Evolutionary conservation across 2,113 vertebrate genomes (phyloP).

Genomic region (Falcunculus frontatus): DNA sequence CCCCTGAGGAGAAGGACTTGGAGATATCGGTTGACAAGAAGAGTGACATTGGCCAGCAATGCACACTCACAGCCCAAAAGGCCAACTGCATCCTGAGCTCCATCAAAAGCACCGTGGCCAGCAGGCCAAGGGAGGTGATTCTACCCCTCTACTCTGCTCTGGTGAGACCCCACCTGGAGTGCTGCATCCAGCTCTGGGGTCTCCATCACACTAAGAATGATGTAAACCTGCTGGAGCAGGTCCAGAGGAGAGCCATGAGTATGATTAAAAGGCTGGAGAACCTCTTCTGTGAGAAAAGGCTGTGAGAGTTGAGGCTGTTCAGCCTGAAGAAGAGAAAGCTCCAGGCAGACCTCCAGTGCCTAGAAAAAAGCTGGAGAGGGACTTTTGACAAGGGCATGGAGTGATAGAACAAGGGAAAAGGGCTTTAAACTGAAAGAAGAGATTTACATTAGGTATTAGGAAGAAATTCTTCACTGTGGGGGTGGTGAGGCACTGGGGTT

Average conservation of each 20-base stretch:
- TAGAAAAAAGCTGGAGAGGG: neutral
- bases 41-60: neutral
- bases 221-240: neutral
- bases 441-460: neutral
- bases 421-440: neutral
- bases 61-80: neutral
- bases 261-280: neutral
- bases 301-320: neutral
- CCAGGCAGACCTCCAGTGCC: neutral
- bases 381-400: neutral
- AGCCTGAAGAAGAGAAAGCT: neutral
- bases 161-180: neutral
- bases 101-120: fast-evolving
- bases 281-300: neutral
- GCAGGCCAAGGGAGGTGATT: neutral
- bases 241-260: neutral
- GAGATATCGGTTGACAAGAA: neutral
- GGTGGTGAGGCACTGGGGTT: neutral
- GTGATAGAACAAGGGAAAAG: neutral
- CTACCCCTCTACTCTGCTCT: neutral
- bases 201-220: neutral
- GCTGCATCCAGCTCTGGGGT: neutral
- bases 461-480: neutral
- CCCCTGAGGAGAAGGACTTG: neutral
- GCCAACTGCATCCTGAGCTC: fast-evolving